Conservation (phyloP, 2,113 vertebrate genomes). For the Pseudonaja textilis region DNA sequence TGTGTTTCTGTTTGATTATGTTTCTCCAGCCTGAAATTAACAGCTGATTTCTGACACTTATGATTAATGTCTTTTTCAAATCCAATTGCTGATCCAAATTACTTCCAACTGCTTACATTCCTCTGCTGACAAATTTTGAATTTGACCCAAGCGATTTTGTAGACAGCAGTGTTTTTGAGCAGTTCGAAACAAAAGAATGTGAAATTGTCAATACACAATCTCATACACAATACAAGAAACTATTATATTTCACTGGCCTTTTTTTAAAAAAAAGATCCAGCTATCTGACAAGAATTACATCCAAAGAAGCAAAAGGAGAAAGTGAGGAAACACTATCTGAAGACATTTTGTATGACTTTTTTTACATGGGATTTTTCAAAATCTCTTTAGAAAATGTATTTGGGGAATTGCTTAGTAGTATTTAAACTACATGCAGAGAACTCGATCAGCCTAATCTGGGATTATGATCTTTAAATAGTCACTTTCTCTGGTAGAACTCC, state of each 20-base stretch:
- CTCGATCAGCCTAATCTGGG: not conserved
- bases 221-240: not conserved
- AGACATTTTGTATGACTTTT: not conserved
- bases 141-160: not conserved
- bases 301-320: not conserved
- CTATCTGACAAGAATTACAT: not conserved
- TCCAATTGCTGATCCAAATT: conserved; percentile 12
- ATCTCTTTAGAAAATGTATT: not conserved
- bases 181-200: not conserved
- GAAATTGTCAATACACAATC: not conserved
- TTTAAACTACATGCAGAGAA: not conserved
- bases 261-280: too few relatives aligned
- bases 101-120: not conserved
- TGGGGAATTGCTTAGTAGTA: not conserved
- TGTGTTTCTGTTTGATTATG: not conserved
- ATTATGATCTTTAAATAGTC: not conserved
- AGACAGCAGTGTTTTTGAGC: not conserved
- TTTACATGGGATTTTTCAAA: not conserved
- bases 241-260: not conserved
- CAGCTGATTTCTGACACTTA: not conserved
- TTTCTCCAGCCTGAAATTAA: conserved; percentile 30
- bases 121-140: not conserved
- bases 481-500: not conserved
- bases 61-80: conserved; percentile 15
- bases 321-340: not conserved